phyloP scores from a whole-genome alignment of 2,797 vertebrate species.

The Ptychadena robeensis region DNA sequence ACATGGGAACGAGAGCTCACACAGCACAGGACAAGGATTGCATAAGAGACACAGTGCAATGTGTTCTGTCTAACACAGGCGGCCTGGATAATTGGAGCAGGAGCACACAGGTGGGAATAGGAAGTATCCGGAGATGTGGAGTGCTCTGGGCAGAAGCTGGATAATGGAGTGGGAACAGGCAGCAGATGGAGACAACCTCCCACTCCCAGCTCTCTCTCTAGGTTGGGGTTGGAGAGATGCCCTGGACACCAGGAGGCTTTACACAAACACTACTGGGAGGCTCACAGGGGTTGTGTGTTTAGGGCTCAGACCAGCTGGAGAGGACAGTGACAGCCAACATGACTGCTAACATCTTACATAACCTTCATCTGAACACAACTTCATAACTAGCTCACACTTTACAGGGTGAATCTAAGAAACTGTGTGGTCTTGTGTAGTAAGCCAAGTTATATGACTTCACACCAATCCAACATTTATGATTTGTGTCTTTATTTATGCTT shows the following conservation, averaged over 20 bases:
- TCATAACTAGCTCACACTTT: background rate
- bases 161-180: background rate
- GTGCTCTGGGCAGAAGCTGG: background rate
- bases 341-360: background rate
- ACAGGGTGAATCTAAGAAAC: background rate
- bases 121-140: background rate
- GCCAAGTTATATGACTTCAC: too few species aligned
- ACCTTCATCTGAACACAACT: background rate
- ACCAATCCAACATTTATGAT: too few species aligned
- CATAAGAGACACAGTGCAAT: background rate
- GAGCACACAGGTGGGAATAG: background rate
- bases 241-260: constrained; percentile 63
- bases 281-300: constrained; percentile 22
- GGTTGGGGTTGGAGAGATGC: constrained; percentile 62
- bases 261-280: constrained; percentile 46
- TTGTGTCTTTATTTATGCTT: too few species aligned
- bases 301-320: background rate
- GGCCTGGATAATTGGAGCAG: constrained; percentile 13
- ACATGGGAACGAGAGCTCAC: background rate
- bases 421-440: background rate
- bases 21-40: background rate
- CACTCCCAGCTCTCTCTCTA: constrained; percentile 19
- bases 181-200: constrained; percentile 34
- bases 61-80: background rate
- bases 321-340: background rate